These are phyloP conservation scores for Caenorhabditis angaria DNA, from an alignment of 2,888 invertebrate species.

Conservation along the genomic window DNA sequence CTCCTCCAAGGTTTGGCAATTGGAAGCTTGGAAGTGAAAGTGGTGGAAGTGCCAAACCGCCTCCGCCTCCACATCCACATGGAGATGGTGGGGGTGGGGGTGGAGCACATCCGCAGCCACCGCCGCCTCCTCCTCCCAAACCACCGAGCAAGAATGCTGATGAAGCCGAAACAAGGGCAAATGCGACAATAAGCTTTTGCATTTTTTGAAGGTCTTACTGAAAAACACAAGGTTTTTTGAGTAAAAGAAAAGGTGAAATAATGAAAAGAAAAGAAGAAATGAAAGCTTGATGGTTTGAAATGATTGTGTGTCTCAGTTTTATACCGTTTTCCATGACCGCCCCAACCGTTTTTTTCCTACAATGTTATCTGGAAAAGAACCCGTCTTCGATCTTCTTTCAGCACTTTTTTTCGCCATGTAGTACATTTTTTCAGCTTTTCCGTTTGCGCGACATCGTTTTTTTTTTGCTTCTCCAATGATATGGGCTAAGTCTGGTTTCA, in stretches of 20 bases:
- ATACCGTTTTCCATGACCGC: not conserved
- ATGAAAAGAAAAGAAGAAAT: not conserved
- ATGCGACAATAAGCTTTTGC: constrained; percentile 44
- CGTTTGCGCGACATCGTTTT: not conserved
- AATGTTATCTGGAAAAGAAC: too few relatives aligned
- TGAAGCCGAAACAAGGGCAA: constrained; percentile 36
- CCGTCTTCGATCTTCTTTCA: too few relatives aligned
- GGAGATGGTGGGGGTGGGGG: constrained; percentile 5
- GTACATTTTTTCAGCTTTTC: not conserved
- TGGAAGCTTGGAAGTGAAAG: constrained; percentile 37
- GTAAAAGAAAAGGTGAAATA: not conserved
- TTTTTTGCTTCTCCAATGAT: not conserved
- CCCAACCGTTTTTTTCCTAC: not conserved
- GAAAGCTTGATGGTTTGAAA: not conserved
- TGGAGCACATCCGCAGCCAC: constrained; percentile 34
- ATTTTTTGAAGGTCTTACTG: constrained; percentile 8
- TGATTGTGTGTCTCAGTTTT: not conserved
- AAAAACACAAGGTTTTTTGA: not conserved
- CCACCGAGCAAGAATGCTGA: constrained; percentile 40
- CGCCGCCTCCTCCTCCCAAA: constrained; percentile 38
- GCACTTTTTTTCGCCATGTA: too few relatives aligned
- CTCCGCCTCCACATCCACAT: constrained; percentile 23
- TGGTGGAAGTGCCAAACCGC: constrained; percentile 37
- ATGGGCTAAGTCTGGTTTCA: constrained; percentile 4
- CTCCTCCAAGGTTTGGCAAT: constrained; percentile 43